Percentiles rank a stretch among this genome's conserved stretches.
Conservation (phyloP, 2,797 vertebrate genomes). For the Acropternis orthonyx region DNA sequence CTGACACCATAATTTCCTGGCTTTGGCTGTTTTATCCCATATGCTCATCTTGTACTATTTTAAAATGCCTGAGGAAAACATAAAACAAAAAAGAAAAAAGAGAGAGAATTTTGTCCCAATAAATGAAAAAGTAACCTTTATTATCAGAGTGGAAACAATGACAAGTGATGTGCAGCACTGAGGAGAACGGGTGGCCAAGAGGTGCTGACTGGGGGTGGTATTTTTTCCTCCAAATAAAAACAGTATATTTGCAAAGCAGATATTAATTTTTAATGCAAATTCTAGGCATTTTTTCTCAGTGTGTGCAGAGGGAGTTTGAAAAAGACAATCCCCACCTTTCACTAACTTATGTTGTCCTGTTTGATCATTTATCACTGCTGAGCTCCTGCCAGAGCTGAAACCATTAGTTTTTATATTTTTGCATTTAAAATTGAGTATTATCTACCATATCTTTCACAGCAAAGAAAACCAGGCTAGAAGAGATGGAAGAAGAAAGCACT, state of each 20-base stretch:
- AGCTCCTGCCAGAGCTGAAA: not conserved
- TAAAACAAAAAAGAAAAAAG: not conserved
- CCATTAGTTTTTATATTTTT: not conserved
- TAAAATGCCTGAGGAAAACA: constrained; percentile 3
- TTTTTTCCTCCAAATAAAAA: not conserved
- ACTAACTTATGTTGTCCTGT: not conserved
- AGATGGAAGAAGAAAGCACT: not conserved
- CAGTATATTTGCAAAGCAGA: not conserved
- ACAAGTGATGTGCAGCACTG: not conserved
- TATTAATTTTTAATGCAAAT: not conserved
- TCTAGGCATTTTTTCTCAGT: not conserved
- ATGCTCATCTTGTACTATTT: constrained; percentile 8
- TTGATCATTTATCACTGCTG: not conserved
- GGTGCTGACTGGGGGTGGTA: not conserved
- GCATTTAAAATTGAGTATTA: not conserved
- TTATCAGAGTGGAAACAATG: constrained; percentile 2
- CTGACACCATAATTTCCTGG: constrained; percentile 55
- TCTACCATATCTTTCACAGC: not conserved
- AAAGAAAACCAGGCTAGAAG: not conserved
- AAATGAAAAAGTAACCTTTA: not conserved
- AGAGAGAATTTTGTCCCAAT: not conserved
- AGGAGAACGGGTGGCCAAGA: not conserved
- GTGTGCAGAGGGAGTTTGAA: rapidly evolving
- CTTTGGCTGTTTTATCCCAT: constrained; percentile 32
- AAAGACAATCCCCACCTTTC: not conserved